Conservation (phyloP, 1,140 invertebrate species). For the Lasioglossum albipes region DNA sequence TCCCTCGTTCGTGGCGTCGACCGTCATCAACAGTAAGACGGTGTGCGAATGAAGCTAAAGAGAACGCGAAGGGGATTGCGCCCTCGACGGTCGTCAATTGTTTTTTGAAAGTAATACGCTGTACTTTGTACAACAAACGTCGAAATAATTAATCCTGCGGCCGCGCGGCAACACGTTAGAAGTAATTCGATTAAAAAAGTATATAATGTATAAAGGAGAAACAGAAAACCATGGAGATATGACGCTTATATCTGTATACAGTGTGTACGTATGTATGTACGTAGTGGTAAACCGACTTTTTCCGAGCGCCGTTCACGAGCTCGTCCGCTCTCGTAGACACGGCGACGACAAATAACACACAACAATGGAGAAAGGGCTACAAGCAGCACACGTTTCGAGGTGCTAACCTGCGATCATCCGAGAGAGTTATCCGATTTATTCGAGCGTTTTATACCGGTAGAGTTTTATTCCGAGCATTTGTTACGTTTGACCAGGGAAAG, state of each 20-base stretch:
- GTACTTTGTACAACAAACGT: slow-evolving; percentile 74
- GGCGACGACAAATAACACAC: too few species aligned
- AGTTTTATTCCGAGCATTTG: not conserved
- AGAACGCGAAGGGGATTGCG: slow-evolving; percentile 59
- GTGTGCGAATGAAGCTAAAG: not conserved
- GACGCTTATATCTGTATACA: slow-evolving; percentile 52
- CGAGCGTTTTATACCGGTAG: slow-evolving; percentile 16
- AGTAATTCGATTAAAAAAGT: slow-evolving; percentile 57
- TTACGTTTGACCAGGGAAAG: not conserved
- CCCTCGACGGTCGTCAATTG: slow-evolving; percentile 78
- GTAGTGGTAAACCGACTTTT: slow-evolving; percentile 32
- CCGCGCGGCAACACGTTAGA: slow-evolving; percentile 33
- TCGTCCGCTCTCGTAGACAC: not conserved
- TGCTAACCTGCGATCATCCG: not conserved
- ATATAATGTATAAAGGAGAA: slow-evolving; percentile 16
- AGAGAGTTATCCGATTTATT: not conserved
- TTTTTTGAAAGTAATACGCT: slow-evolving; percentile 80
- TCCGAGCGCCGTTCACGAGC: slow-evolving; percentile 42
- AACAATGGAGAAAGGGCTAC: not conserved
- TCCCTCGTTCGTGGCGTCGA: not conserved
- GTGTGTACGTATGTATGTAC: slow-evolving; percentile 33
- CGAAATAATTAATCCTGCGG: slow-evolving; percentile 65
- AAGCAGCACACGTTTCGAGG: not conserved
- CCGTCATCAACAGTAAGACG: not conserved
- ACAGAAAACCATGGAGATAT: slow-evolving; percentile 3